These are phyloP conservation scores for Mus pahari DNA, from an alignment of 2,113 vertebrate genomes.

Conservation along the genomic window DNA sequence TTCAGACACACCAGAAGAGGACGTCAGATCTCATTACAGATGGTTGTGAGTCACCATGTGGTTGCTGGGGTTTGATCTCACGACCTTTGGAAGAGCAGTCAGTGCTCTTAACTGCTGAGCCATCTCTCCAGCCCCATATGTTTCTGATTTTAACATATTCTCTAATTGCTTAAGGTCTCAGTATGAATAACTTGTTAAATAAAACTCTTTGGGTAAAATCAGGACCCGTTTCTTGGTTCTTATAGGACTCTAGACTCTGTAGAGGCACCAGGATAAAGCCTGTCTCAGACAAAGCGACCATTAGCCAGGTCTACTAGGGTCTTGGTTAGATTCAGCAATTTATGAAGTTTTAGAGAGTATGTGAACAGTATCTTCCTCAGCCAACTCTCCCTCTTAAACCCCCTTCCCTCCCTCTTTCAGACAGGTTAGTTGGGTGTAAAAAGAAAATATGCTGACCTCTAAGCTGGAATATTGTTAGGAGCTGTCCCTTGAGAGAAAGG, in stretches of 20 bases:
- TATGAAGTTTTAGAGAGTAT: not conserved
- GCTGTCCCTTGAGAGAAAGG: conserved; percentile 27
- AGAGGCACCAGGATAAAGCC: conserved; percentile 20
- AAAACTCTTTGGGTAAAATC: conserved; percentile 3
- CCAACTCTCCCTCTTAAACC: not conserved
- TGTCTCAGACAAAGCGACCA: too few species aligned
- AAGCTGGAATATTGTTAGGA: conserved; percentile 9
- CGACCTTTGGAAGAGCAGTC: too few species aligned
- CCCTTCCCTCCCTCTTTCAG: not conserved
- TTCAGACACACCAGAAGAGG: too few species aligned
- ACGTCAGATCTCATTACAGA: too few species aligned
- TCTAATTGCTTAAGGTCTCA: conserved; percentile 49
- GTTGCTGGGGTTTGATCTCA: too few species aligned
- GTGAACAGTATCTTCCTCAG: not conserved
- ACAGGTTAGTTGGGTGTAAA: not conserved
- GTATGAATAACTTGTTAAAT: not conserved
- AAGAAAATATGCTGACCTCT: not conserved
- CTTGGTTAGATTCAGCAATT: not conserved
- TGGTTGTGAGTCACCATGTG: too few species aligned
- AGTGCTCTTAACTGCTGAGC: too few species aligned
- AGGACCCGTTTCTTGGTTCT: not conserved
- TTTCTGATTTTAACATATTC: conserved; percentile 31
- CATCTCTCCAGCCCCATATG: not conserved
- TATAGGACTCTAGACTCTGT: not conserved
- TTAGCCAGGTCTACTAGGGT: not conserved